Percentiles rank a stretch among this genome's conserved stretches.
Evolutionary conservation across 1,140 invertebrate species (phyloP).

Genomic region (Hetaerina americana): DNA sequence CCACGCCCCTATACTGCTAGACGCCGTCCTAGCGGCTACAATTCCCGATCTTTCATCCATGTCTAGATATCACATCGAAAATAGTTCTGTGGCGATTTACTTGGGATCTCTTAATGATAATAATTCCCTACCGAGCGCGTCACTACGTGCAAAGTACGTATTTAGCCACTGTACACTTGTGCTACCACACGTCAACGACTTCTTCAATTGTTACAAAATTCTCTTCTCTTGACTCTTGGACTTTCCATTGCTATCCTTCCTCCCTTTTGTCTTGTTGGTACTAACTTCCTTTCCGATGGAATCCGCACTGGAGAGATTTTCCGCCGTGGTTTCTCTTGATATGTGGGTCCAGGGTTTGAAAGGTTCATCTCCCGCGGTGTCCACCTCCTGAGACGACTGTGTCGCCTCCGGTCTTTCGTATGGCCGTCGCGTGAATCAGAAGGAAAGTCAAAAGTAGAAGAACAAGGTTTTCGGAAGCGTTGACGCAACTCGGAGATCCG

Average conservation of each 20-base stretch:
- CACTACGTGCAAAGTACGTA: too few species aligned
- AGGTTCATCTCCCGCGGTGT: not conserved
- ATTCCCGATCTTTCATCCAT: too few species aligned
- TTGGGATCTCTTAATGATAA: too few species aligned
- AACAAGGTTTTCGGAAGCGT: not conserved
- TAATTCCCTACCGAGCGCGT: too few species aligned
- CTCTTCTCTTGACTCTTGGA: not conserved
- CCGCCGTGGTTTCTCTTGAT: not conserved
- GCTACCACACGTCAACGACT: not conserved
- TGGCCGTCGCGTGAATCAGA: not conserved
- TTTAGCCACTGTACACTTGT: too few species aligned
- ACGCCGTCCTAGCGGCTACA: too few species aligned
- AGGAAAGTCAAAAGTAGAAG: not conserved
- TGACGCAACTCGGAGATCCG: conserved; percentile 10
- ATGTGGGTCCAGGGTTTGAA: not conserved
- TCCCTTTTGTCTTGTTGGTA: not conserved
- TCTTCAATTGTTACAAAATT: not conserved
- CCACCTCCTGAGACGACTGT: not conserved
- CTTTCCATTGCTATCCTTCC: not conserved
- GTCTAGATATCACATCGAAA: too few species aligned
- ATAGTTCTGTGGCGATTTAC: too few species aligned
- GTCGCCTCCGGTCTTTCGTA: too few species aligned
- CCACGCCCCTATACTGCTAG: too few species aligned
- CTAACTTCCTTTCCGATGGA: not conserved
- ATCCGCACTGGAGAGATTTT: not conserved